These are phyloP conservation scores for Trissolcus japonicus DNA, from an alignment of 2,888 invertebrate species.

Conservation along the genomic window DNA sequence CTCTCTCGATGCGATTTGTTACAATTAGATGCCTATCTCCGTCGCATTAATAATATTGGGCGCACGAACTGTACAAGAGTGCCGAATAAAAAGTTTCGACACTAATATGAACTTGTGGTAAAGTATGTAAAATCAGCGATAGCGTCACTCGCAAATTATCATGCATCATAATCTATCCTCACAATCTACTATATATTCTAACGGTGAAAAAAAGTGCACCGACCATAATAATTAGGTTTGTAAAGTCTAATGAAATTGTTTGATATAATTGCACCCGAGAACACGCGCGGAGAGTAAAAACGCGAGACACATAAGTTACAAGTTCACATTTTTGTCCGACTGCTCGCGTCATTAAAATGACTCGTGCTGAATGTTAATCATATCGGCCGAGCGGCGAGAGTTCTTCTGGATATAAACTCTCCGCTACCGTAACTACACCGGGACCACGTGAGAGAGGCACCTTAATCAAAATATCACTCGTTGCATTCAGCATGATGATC, in stretches of 20 bases:
- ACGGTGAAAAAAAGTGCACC: no score
- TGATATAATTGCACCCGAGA: no score
- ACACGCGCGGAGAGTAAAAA: background rate
- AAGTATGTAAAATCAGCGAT: background rate
- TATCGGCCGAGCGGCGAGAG: background rate
- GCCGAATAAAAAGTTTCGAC: background rate
- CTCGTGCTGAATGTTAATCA: conserved; percentile 4
- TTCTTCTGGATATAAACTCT: conserved; percentile 14
- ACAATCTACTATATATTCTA: no score
- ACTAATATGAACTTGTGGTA: no score
- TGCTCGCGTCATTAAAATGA: conserved; percentile 22
- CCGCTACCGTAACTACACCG: background rate
- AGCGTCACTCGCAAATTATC: background rate
- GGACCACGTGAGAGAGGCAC: conserved; percentile 6
- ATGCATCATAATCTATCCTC: background rate
- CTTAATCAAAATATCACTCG: conserved; percentile 11
- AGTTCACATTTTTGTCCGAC: conserved; percentile 11
- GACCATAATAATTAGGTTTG: no score
- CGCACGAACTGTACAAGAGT: conserved; percentile 4
- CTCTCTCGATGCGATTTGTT: conserved; percentile 2
- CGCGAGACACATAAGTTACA: conserved; percentile 9
- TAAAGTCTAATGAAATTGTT: no score
- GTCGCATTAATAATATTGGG: conserved; percentile 22
- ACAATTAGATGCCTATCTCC: conserved; percentile 24
- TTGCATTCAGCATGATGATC: conserved; percentile 9